phyloP scores from a whole-genome alignment of 2,113 vertebrate species.

The Pangasianodon hypophthalmus region DNA sequence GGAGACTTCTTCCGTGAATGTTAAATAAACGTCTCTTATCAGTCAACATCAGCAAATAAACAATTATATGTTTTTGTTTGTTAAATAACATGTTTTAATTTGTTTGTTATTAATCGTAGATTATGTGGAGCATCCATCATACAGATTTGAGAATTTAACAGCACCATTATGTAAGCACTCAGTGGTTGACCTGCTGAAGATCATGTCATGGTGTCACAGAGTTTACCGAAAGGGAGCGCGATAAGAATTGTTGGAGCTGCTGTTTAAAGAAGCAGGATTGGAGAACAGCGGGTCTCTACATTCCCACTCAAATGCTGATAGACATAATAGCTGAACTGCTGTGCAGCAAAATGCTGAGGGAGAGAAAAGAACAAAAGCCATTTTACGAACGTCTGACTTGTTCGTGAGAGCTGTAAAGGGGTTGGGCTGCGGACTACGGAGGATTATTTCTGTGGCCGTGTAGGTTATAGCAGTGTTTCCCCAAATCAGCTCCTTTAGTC shows the following conservation, averaged over 20 bases:
- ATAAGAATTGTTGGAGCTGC: background rate
- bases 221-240: background rate
- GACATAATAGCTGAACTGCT: background rate
- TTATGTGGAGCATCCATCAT: too few species aligned
- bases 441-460: background rate
- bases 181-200: background rate
- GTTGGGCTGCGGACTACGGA: background rate
- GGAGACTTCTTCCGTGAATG: background rate
- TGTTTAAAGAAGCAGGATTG: background rate
- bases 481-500: background rate
- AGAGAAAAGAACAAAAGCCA: constrained; percentile 7
- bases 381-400: background rate
- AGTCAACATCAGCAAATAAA: background rate
- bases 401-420: background rate
- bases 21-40: background rate
- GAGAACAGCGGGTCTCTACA: background rate
- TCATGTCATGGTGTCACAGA: background rate
- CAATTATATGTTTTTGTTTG: background rate
- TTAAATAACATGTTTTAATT: background rate
- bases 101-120: background rate
- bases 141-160: background rate
- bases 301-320: background rate
- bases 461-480: background rate
- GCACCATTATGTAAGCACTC: background rate
- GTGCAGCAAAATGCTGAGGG: constrained; percentile 1